Evolutionary conservation across 2,797 vertebrate species (phyloP).

Genomic region (Xenentodon cancila): DNA sequence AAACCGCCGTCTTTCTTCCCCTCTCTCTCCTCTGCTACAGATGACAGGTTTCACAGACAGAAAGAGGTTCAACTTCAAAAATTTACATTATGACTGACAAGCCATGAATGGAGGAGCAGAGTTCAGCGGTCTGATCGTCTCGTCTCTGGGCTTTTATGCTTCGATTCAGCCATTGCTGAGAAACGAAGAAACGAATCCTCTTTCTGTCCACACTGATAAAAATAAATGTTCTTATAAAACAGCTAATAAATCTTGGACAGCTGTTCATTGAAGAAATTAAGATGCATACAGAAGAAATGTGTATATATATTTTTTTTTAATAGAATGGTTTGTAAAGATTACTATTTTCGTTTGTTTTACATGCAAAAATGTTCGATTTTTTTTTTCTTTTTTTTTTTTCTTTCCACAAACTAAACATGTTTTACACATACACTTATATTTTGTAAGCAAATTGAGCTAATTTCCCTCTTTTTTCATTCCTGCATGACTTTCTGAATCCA

Average conservation of each 20-base stretch:
- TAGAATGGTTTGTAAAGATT: no score
- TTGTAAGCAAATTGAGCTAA: no score
- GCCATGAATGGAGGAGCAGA: background rate
- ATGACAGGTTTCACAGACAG: slow-evolving; percentile 90
- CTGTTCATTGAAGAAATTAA: background rate
- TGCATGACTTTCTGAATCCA: slow-evolving; percentile 71
- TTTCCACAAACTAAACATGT: no score
- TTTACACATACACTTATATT: no score
- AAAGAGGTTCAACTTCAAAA: slow-evolving; percentile 92
- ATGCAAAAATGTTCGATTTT: no score
- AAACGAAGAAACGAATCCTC: no score
- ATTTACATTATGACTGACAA: slow-evolving; percentile 90
- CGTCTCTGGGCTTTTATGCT: background rate
- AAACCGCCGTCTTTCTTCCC: background rate
- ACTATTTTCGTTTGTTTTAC: no score
- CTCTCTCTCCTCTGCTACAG: slow-evolving; percentile 67
- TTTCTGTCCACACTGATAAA: background rate
- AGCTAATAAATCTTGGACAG: background rate
- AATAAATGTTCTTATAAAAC: background rate
- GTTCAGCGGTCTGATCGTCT: slow-evolving; percentile 17
- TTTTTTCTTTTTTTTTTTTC: no score
- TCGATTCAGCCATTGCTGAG: no score
- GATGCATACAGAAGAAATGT: no score
- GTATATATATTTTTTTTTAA: no score
- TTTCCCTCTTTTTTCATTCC: background rate